Conservation (phyloP, 1,140 invertebrate genomes). For the Sycophila sp. region DNA sequence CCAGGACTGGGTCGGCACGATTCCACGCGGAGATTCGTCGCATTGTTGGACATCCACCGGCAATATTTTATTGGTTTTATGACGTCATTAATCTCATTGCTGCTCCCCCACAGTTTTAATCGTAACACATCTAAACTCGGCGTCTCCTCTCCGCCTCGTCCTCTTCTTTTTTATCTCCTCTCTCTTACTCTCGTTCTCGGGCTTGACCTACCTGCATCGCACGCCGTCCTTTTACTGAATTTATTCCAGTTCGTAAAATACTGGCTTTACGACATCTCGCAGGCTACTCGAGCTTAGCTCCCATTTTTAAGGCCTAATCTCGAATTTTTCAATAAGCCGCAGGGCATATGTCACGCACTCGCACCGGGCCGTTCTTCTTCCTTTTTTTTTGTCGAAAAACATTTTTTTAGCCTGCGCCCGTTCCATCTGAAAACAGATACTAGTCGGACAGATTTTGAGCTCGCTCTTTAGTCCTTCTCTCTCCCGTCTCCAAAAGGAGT, state of each 20-base stretch:
- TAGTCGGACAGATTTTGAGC: neutral
- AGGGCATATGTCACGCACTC: conserved; percentile 13
- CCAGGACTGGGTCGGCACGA: conserved; percentile 33
- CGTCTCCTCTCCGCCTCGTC: neutral
- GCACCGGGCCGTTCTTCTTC: neutral
- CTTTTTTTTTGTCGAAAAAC: conserved; percentile 23
- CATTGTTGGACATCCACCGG: conserved; percentile 52
- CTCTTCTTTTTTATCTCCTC: neutral
- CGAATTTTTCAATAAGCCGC: conserved; percentile 35
- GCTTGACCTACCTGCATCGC: conserved; percentile 42
- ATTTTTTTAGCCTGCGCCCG: no score
- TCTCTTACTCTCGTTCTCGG: conserved; percentile 12
- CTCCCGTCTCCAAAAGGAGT: no score
- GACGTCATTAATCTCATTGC: conserved; percentile 63
- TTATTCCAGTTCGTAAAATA: conserved; percentile 58
- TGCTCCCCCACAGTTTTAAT: conserved; percentile 56
- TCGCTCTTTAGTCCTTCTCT: no score
- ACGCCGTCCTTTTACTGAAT: conserved; percentile 46
- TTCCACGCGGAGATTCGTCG: conserved; percentile 46
- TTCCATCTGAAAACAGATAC: neutral
- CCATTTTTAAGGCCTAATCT: conserved; percentile 39
- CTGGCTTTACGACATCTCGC: conserved; percentile 49
- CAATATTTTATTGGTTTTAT: conserved; percentile 64
- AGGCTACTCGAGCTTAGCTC: conserved; percentile 35
- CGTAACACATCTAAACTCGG: conserved; percentile 49